Conservation (phyloP, 2,888 invertebrate species). For the Cephalotes varians region DNA sequence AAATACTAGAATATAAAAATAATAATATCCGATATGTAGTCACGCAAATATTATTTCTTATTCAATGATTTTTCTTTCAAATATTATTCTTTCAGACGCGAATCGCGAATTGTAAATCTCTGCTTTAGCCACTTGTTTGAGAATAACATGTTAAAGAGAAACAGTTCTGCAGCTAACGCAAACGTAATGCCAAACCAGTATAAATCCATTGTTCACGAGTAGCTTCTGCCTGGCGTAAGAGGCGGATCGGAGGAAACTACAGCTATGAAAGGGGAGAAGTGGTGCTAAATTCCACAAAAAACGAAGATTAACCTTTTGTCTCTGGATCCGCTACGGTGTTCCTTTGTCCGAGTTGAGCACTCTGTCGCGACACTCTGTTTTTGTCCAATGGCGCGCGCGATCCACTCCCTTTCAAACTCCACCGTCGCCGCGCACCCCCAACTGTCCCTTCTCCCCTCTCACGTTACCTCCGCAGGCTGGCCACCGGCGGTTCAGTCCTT, state of each 20-base stretch:
- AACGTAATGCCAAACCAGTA: constrained; percentile 46
- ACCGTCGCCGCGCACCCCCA: constrained; percentile 35
- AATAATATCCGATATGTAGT: neutral
- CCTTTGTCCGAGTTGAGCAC: constrained; percentile 83
- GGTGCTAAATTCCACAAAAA: constrained; percentile 80
- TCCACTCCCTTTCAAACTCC: constrained; percentile 48
- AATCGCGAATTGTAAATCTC: constrained; percentile 23
- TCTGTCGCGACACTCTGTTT: constrained; percentile 84
- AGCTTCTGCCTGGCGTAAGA: constrained; percentile 6
- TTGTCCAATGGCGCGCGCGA: constrained; percentile 74
- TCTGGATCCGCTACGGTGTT: constrained; percentile 77
- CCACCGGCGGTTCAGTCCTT: constrained; percentile 62
- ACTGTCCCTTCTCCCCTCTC: constrained; percentile 42
- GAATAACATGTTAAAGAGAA: constrained; percentile 10
- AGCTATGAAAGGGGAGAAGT: constrained; percentile 46
- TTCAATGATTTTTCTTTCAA: neutral
- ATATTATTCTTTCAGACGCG: neutral
- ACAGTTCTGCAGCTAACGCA: constrained; percentile 17
- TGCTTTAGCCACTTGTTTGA: neutral
- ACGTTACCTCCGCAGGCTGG: constrained; percentile 51
- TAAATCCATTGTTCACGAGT: constrained; percentile 65
- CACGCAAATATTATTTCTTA: neutral
- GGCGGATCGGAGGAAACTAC: constrained; percentile 28
- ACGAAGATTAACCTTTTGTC: constrained; percentile 85
- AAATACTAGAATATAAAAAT: neutral